Conservation (phyloP, 1,140 invertebrate genomes). For the Chelonus insularis region DNA sequence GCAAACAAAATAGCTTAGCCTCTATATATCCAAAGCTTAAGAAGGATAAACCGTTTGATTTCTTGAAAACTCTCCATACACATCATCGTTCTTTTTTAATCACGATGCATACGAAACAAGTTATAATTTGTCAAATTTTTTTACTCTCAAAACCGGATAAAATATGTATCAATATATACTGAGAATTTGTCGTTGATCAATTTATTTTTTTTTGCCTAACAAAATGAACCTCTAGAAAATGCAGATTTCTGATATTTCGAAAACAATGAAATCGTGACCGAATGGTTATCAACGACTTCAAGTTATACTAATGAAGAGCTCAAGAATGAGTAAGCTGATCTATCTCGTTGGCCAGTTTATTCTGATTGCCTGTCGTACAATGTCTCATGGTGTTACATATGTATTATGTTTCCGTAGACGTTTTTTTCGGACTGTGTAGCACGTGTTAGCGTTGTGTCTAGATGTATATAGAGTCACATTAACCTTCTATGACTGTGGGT, state of each 20-base stretch:
- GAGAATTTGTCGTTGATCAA: no score
- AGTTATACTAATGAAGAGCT: slow-evolving; percentile 49
- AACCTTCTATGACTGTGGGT: no score
- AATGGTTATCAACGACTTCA: slow-evolving; percentile 32
- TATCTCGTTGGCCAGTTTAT: slow-evolving; percentile 21
- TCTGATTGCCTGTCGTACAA: slow-evolving; percentile 9
- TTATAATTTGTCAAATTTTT: no score
- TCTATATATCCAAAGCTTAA: slow-evolving; percentile 12
- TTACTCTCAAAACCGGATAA: no score
- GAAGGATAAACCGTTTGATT: background rate
- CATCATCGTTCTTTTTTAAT: no score
- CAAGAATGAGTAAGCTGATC: slow-evolving; percentile 44
- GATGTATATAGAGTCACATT: slow-evolving; percentile 9
- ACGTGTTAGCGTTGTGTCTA: slow-evolving; percentile 10
- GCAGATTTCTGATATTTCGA: no score
- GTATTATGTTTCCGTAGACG: slow-evolving; percentile 40
- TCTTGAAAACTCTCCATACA: background rate
- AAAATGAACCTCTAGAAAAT: no score
- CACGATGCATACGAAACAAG: slow-evolving; percentile 1
- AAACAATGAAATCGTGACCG: background rate
- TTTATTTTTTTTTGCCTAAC: no score
- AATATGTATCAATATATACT: background rate
- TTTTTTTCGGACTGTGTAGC: slow-evolving; percentile 21
- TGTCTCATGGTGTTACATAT: slow-evolving; percentile 46
- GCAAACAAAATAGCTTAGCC: slow-evolving; percentile 19